A percentile compares a stretch with the other conserved stretches of the same genome.
Evolutionary conservation across 1,140 invertebrate genomes (phyloP).

Genomic region (Centruroides vittatus): DNA sequence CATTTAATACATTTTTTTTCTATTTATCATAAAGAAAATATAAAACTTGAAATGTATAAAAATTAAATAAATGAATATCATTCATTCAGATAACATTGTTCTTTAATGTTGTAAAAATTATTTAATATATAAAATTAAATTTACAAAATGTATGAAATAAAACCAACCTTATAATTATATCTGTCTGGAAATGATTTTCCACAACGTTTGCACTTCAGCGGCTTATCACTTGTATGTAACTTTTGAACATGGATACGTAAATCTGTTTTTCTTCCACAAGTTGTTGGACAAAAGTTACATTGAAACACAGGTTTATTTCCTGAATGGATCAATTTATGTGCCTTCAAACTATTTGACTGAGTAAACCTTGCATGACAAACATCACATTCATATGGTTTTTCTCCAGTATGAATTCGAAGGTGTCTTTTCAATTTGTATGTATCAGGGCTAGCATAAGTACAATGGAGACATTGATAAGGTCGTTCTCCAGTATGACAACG

Average conservation of each 20-base stretch:
- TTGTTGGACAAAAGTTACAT: conserved; percentile 88
- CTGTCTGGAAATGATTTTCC: conserved; percentile 81
- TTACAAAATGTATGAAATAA: background rate
- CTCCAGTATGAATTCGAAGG: conserved; percentile 44
- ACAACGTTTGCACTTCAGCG: conserved; percentile 82
- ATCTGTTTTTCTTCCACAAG: conserved; percentile 92
- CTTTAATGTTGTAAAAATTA: too few species aligned
- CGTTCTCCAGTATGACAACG: conserved; percentile 79
- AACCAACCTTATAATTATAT: conserved; percentile 34
- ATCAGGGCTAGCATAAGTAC: conserved; percentile 93
- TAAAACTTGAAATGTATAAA: too few species aligned
- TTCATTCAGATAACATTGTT: too few species aligned
- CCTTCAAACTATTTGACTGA: conserved; percentile 88
- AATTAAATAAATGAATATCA: too few species aligned
- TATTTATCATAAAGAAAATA: too few species aligned
- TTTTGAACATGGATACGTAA: conserved; percentile 92
- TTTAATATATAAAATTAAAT: too few species aligned
- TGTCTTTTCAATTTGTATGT: conserved; percentile 78
- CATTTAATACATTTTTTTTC: too few species aligned
- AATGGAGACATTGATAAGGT: conserved; percentile 81
- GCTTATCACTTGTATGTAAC: conserved; percentile 83
- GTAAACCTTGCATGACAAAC: conserved; percentile 66
- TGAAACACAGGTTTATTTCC: conserved; percentile 89
- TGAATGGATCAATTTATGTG: conserved; percentile 87
- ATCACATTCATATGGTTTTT: conserved; percentile 48